Evolutionary conservation across 1,140 invertebrate genomes (phyloP), one percentile per base, ranked within the genome.

Genomic region (Daktulosphaira vitifoliae): DNA sequence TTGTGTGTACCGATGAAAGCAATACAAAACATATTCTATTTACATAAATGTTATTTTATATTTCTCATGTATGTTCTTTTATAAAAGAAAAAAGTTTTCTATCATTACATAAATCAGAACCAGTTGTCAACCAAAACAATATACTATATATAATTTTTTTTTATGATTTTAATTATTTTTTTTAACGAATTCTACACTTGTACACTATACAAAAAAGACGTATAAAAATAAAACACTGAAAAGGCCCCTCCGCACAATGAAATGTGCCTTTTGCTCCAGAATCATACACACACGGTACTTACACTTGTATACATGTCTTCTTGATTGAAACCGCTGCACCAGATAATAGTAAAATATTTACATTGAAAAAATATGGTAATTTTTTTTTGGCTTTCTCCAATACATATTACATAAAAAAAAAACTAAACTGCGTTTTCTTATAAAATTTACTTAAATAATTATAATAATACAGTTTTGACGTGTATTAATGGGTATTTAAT

Each of bases 201-300:
- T 62, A 62, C 56, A 62, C 56, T 62, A 62, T 62, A 62, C 56
- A 62, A 48, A 62, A n/a, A 62, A 62, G 42, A 62, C 26, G 42
- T 62, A 62, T 62, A 62, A 62, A 62, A 62, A 62, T 62, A 62
- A 62, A 62, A 46, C 42, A 48, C 46, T 20, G 56, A 48, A 62
- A 62, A 62, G 56, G 56, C 56, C 56, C 56, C 56, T 62, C 56
- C 56, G 56, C 25, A 62, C 56, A 62, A 22, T 26, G 4, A 37
- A 20, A 18, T 46, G 42, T 62, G 56, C 54, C 7, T 59, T 62
- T 44, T 48, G 42, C 42, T 62, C 42, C 25, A 25, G 42, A 48
- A 33, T 46, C 42, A 39, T 48, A 22, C 11, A 62, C 56, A 44
- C 53, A 26, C 39, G 11, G n/a, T 38, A 26, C 38, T 46, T 33